These are phyloP conservation scores for Hedychridium roseum DNA, from an alignment of 2,888 invertebrate species.

Conservation along the genomic window DNA sequence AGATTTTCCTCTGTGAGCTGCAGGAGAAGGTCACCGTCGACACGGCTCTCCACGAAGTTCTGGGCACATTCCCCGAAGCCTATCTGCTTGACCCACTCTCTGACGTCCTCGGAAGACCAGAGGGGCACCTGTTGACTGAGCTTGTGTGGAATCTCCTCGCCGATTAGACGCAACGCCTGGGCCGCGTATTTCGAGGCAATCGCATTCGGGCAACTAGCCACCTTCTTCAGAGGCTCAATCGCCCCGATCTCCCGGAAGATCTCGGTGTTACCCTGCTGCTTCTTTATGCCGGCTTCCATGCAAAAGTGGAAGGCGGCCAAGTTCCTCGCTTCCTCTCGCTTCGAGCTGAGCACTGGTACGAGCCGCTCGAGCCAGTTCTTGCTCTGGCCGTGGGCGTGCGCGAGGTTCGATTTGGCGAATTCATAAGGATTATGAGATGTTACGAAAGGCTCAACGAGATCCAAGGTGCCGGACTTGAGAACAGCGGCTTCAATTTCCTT, in stretches of 20 bases:
- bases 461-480: constrained; percentile 93
- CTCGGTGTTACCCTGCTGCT: constrained; percentile 88
- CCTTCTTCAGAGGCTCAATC: constrained; percentile 92
- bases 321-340: constrained; percentile 94
- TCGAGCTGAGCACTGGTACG: constrained; percentile 93
- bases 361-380: constrained; percentile 92
- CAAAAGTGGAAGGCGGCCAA: constrained; percentile 98
- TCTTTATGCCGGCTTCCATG: constrained; percentile 98
- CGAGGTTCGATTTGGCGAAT: constrained; percentile 90
- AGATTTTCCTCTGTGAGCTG: constrained; percentile 93
- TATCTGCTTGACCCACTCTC: constrained; percentile 98
- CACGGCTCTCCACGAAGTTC: constrained; percentile 89
- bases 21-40: constrained; percentile 95
- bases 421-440: constrained; percentile 93
- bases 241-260: constrained; percentile 95
- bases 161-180: constrained; percentile 89
- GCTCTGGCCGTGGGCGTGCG: constrained; percentile 95
- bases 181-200: constrained; percentile 97
- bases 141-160: constrained; percentile 97
- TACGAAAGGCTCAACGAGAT: constrained; percentile 96
- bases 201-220: constrained; percentile 97
- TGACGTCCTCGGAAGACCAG: constrained; percentile 96
- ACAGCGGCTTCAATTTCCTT: constrained; percentile 98
- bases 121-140: constrained; percentile 97
- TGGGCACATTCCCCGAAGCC: constrained; percentile 86